These are phyloP conservation scores for Cacoxenus indagator DNA, from an alignment of 2,888 invertebrate species.

Conservation along the genomic window DNA sequence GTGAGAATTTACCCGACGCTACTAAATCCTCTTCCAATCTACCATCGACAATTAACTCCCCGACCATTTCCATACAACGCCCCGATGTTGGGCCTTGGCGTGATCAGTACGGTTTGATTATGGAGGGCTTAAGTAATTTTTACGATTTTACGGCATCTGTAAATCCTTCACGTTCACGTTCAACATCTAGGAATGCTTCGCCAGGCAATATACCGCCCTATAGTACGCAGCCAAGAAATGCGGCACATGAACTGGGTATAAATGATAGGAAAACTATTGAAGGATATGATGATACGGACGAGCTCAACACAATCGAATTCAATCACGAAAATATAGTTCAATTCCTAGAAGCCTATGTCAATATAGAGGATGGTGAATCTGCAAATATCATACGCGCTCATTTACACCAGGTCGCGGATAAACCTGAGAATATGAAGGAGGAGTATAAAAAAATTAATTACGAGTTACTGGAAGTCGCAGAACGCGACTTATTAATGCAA, in stretches of 20 bases:
- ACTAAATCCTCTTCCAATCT: not conserved
- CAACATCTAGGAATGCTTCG: conserved; percentile 55
- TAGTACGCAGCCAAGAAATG: conserved; percentile 52
- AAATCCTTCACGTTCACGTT: conserved; percentile 66
- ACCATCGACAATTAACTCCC: conserved; percentile 23
- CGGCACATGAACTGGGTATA: conserved; percentile 49
- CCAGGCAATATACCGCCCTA: conserved; percentile 44
- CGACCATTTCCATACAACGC: conserved; percentile 45
- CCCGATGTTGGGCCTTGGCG: conserved; percentile 64
- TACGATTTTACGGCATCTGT: conserved; percentile 68
- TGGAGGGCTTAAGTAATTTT: conserved; percentile 69
- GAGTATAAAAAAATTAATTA: conserved; percentile 36
- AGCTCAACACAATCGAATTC: conserved; percentile 38
- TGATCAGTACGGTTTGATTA: conserved; percentile 58
- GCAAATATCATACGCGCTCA: not conserved
- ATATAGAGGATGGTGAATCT: not conserved
- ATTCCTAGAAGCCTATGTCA: conserved; percentile 45
- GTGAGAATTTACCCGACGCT: conserved; percentile 31
- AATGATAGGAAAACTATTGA: conserved; percentile 41
- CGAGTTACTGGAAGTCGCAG: conserved; percentile 18
- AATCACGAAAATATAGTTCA: conserved; percentile 50
- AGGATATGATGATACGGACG: conserved; percentile 55
- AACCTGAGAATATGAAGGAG: conserved; percentile 7
- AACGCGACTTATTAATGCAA: not conserved
- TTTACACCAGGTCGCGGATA: conserved; percentile 54